Conservation (phyloP, 2,888 invertebrate genomes). For the Tribolium freemani region DNA sequence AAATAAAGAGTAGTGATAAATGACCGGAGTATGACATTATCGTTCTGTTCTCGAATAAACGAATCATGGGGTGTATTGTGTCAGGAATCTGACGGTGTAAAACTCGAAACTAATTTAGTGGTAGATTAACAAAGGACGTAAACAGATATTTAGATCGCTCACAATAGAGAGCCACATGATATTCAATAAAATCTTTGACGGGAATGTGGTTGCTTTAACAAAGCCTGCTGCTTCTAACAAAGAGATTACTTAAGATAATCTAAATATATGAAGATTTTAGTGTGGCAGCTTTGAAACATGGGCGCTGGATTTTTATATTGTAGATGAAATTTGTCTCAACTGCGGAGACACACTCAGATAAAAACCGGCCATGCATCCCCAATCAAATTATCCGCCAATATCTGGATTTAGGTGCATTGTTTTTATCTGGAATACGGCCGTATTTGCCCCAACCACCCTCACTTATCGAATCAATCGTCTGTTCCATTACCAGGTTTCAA, state of each 20-base stretch:
- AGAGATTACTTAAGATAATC: constrained; percentile 41
- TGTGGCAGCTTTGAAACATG: constrained; percentile 20
- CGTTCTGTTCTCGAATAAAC: constrained; percentile 43
- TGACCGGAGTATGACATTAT: constrained; percentile 43
- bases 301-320: neutral
- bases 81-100: constrained; percentile 39
- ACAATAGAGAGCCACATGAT: constrained; percentile 40
- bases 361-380: too few relatives aligned
- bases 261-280: constrained; percentile 40
- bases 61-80: constrained; percentile 42
- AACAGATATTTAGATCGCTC: constrained; percentile 41
- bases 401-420: neutral
- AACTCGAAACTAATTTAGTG: constrained; percentile 45
- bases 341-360: too few relatives aligned
- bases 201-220: constrained; percentile 36
- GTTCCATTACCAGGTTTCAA: constrained; percentile 15
- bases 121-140: constrained; percentile 43
- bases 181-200: constrained; percentile 42
- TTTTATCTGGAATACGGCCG: neutral
- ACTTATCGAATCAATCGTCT: constrained; percentile 1
- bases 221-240: constrained; percentile 35
- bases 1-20: constrained; percentile 37
- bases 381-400: too few relatives aligned
- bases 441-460: neutral
- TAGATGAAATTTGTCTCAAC: neutral